Conservation (phyloP, 2,113 vertebrate genomes). For the Phrynosoma blainvillii region DNA sequence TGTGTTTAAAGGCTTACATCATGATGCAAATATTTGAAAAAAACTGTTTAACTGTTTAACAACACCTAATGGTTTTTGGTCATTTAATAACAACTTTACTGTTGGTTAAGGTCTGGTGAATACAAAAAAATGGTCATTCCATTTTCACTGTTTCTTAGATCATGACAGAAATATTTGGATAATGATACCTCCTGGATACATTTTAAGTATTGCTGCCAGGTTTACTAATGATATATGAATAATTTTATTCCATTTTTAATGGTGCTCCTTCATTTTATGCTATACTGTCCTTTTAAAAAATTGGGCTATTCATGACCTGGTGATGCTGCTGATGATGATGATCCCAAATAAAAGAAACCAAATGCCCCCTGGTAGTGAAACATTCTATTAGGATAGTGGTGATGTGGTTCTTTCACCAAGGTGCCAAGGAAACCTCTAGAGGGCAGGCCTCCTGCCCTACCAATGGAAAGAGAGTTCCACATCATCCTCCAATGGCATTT, state of each 20-base stretch:
- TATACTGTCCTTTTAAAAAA: neutral
- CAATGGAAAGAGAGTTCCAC: neutral
- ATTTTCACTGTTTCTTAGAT: conserved; percentile 37
- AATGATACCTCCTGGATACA: neutral
- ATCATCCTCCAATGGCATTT: neutral
- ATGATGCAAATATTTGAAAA: conserved; percentile 47
- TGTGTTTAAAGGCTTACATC: conserved; percentile 51
- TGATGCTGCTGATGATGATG: neutral
- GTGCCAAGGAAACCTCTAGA: too few species aligned
- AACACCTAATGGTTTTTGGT: conserved; percentile 31
- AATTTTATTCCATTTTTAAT: neutral
- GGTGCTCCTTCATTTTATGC: neutral
- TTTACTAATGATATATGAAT: neutral
- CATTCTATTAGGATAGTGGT: too few species aligned
- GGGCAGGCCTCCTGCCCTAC: neutral
- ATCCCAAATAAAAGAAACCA: conserved; percentile 33
- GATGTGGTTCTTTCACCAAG: too few species aligned
- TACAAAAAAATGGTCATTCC: conserved; percentile 21
- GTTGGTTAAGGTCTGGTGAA: neutral
- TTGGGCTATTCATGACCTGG: neutral
- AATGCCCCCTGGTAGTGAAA: too few species aligned
- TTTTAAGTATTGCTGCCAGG: conserved; percentile 28
- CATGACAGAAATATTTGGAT: conserved; percentile 34
- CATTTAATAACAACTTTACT: conserved; percentile 8
- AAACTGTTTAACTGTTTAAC: conserved; percentile 20